Percentiles rank a stretch among this genome's conserved stretches.
These are phyloP conservation scores for Apaloderma vittatum DNA, from an alignment of 2,113 vertebrate genomes.

Conservation along the genomic window DNA sequence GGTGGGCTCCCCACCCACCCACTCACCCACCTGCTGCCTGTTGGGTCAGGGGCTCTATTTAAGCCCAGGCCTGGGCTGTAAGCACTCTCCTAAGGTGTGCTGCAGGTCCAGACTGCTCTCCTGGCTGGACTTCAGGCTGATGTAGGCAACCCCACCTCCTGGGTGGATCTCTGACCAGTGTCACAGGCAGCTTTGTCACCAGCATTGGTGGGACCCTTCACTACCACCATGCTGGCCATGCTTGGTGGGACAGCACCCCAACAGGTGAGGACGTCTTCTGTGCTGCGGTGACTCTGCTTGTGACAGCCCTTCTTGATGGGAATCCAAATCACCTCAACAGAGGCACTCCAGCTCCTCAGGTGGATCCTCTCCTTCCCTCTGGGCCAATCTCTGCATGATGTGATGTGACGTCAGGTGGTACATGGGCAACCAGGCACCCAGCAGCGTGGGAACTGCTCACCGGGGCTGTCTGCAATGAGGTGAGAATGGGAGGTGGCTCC, in stretches of 20 bases:
- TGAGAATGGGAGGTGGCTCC: neutral
- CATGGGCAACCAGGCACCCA: neutral
- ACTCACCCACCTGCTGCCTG: fast-evolving
- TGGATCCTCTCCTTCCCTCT: neutral
- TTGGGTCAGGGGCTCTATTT: neutral
- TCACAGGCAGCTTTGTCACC: neutral
- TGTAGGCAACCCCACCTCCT: neutral
- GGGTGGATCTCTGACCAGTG: neutral
- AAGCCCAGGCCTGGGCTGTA: neutral
- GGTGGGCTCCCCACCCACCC: neutral
- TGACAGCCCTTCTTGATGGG: neutral
- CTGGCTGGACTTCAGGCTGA: neutral
- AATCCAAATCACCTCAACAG: neutral
- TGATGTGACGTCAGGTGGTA: fast-evolving
- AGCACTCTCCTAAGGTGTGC: fast-evolving
- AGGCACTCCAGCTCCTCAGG: neutral
- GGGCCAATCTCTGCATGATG: fast-evolving
- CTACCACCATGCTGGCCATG: fast-evolving
- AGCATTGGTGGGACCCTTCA: neutral
- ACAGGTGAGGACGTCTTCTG: fast-evolving
- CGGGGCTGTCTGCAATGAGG: fast-evolving
- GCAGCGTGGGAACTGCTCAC: neutral
- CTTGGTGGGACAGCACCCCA: fast-evolving
- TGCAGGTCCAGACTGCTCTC: neutral
- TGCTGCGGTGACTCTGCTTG: neutral